These are phyloP conservation scores for Nemopilema nomurai DNA, from an alignment of 30 jellyfish, hydroid and myxozoan genomes.

Conservation along the genomic window DNA sequence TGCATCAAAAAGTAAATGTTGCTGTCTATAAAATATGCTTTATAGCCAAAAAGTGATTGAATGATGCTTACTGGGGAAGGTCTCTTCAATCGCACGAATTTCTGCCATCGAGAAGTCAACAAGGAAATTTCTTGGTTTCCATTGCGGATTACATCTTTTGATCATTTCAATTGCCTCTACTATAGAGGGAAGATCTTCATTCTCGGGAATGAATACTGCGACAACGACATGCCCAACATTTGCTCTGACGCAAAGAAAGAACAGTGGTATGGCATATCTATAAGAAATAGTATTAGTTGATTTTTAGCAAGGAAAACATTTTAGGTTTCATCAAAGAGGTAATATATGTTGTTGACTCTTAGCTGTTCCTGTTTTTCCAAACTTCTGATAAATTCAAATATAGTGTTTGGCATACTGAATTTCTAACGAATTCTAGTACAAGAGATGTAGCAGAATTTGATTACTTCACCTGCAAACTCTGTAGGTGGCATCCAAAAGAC, in stretches of 20 bases:
- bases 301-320: background rate
- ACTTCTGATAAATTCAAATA: background rate
- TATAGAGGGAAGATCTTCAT: constrained; percentile 33
- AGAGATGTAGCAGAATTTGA: background rate
- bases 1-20: background rate
- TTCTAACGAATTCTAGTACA: background rate
- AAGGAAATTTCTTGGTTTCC: constrained; percentile 54
- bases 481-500: constrained; percentile 53
- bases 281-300: background rate
- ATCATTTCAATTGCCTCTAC: constrained; percentile 34
- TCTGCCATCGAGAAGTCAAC: constrained; percentile 59
- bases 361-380: background rate
- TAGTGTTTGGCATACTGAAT: background rate
- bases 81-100: constrained; percentile 27
- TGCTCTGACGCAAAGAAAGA: constrained; percentile 51
- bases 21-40: background rate
- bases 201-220: constrained; percentile 52
- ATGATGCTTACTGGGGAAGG: constrained; percentile 38
- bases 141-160: constrained; percentile 36
- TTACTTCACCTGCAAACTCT: constrained; percentile 36
- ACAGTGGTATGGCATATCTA: constrained; percentile 40
- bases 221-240: constrained; percentile 37
- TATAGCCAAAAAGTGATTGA: background rate
- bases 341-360: background rate
- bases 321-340: background rate